phyloP scores from a whole-genome alignment of 2,797 vertebrate species.

The Microcaecilia unicolor region DNA sequence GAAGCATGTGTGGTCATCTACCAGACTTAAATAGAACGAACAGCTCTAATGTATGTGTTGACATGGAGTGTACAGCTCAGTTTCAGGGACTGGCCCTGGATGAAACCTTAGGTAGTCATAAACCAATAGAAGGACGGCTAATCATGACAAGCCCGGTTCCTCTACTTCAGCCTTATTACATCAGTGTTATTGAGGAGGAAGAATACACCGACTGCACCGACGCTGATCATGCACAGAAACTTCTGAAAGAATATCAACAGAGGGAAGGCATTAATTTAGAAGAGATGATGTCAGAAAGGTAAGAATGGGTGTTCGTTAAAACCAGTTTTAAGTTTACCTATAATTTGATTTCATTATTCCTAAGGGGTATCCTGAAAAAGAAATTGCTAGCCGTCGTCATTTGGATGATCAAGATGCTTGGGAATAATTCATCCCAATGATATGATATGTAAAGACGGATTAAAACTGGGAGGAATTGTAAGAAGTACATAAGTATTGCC shows the following conservation, averaged over 20 bases:
- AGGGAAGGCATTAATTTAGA: conserved; percentile 54
- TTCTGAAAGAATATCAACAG: conserved; percentile 75
- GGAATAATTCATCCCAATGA: no score
- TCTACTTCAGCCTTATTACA: conserved; percentile 66
- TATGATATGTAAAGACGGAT: no score
- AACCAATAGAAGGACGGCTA: not conserved
- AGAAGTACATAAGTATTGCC: no score
- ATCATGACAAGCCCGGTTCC: not conserved
- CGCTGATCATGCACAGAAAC: conserved; percentile 55
- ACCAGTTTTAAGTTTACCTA: no score
- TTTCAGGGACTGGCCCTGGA: conserved; percentile 59
- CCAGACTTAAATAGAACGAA: not conserved
- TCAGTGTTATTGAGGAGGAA: conserved; percentile 73
- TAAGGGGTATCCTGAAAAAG: no score
- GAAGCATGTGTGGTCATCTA: not conserved
- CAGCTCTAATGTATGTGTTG: not conserved
- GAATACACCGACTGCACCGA: conserved; percentile 48
- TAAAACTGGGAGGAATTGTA: no score
- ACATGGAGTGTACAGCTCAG: conserved; percentile 38
- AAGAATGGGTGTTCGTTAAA: no score
- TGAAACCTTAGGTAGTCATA: not conserved
- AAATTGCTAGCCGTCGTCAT: no score
- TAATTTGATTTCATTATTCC: no score
- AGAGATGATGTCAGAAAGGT: conserved; percentile 39
- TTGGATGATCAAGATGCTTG: no score